Percentiles rank a stretch among this genome's conserved stretches.
These are phyloP conservation scores for Galerucella calmariensis DNA, from an alignment of 2,888 invertebrate species.

Conservation along the genomic window DNA sequence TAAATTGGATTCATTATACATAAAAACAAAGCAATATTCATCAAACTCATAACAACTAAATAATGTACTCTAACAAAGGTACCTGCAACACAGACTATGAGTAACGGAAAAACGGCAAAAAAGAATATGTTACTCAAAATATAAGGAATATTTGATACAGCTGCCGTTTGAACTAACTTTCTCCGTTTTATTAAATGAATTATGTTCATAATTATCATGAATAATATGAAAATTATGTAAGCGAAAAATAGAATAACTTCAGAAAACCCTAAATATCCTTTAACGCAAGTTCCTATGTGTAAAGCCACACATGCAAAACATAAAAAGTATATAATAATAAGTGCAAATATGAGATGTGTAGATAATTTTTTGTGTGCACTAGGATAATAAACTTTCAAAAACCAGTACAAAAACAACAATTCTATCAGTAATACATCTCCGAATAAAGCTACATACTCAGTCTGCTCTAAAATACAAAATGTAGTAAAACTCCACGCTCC, in stretches of 20 bases:
- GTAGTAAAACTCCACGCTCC: not conserved
- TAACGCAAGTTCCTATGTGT: constrained; percentile 27
- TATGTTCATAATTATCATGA: constrained; percentile 38
- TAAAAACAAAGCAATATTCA: constrained; percentile 22
- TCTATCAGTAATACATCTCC: constrained; percentile 31
- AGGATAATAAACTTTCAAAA: constrained; percentile 35
- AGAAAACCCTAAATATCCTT: not conserved
- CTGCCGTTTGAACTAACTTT: constrained; percentile 23
- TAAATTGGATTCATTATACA: constrained; percentile 37
- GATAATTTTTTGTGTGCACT: constrained; percentile 27
- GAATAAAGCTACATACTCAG: constrained; percentile 27
- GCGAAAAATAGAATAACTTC: constrained; percentile 23
- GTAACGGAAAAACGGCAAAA: constrained; percentile 22
- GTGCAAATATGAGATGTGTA: constrained; percentile 19
- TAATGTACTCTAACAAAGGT: not conserved
- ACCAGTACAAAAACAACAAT: constrained; percentile 40
- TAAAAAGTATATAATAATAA: constrained; percentile 30
- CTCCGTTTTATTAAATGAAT: constrained; percentile 35
- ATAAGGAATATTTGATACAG: constrained; percentile 31
- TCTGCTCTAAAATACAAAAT: constrained; percentile 36
- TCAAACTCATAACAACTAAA: not conserved
- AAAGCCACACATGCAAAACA: constrained; percentile 18
- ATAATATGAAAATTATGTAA: constrained; percentile 36
- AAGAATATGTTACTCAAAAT: constrained; percentile 33
- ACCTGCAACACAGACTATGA: not conserved